Conservation (phyloP, 2,797 vertebrate genomes). For the Manis javanica region DNA sequence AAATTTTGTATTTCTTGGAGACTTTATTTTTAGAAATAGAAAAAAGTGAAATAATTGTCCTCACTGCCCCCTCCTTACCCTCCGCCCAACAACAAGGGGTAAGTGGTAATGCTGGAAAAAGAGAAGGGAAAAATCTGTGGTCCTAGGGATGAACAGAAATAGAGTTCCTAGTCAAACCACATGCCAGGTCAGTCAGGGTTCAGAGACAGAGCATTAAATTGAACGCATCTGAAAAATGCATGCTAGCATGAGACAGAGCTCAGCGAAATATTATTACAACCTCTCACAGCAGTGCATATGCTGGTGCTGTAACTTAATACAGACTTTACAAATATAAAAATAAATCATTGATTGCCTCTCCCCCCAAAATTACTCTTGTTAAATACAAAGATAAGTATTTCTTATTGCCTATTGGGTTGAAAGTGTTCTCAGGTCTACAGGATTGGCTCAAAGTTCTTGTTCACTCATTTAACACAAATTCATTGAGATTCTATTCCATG, state of each 20-base stretch:
- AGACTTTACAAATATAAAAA: neutral
- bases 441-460: neutral
- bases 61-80: too few species aligned
- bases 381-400: neutral
- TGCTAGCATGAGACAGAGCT: neutral
- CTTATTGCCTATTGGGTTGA: neutral
- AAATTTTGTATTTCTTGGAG: neutral
- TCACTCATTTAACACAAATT: neutral
- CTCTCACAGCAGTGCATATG: neutral
- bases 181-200: constrained; percentile 53
- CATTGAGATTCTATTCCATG: neutral
- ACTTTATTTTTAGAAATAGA: constrained; percentile 11
- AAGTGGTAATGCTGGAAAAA: constrained; percentile 46
- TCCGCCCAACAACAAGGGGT: neutral
- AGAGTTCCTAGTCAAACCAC: constrained; percentile 34
- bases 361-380: neutral
- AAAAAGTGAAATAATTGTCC: neutral
- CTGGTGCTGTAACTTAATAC: neutral
- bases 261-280: neutral
- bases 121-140: constrained; percentile 74
- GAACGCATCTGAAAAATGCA: neutral
- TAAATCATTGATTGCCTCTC: neutral
- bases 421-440: neutral
- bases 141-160: constrained; percentile 70
- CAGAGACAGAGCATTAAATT: neutral